Evolutionary conservation across 2,797 vertebrate species (phyloP), one percentile per base, ranked within the genome.

Genomic region (Anas capensis): DNA sequence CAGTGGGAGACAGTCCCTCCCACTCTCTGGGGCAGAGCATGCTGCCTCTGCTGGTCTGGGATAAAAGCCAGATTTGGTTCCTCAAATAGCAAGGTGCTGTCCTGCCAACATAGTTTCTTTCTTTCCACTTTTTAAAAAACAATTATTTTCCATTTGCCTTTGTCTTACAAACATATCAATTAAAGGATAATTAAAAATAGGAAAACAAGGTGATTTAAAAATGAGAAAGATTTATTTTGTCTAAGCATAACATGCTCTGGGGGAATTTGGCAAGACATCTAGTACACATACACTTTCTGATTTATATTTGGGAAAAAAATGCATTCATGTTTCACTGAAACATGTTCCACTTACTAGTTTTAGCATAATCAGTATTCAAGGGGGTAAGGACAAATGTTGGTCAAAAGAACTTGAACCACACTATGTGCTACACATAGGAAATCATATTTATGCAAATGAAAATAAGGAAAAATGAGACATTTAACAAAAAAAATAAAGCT

Each of bases 51-150:
- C 58, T 94, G 81, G 73, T 40, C 88, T 73, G 93, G 95, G 94
- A 95, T 79, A 77, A 92, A 79, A 84, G 92, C 93, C 95, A 96
- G 91, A 96, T 44, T 83, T 83, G 89, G 76, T 66, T 97, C 91
- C 93, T 73, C 92, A 96, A 97, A 96, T 95, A 97, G 93, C 85
- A 94, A 97, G 92, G 91, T 95, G 91, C 60, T 70, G 81, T 92
- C 34, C 89, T 94, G 95, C 96, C 95, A 96, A 83, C 87, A 88
- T 19, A 88, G 12, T 60, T 94, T 65, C 14, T 80, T 62, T 57
- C 31, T 18, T 31, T 24, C 3, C 61, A 42, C 40, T 42, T 42
- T 42, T 38, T 46, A 15, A 11, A 7, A 26, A 62, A n/a, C 42
- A 88, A 87, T 56, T 91, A 93, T 65, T 96, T 96, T 93, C 91